Evolutionary conservation across 2,797 vertebrate species (phyloP), one percentile per base, ranked within the genome.

Genomic region (Rhynchotus rufescens): DNA sequence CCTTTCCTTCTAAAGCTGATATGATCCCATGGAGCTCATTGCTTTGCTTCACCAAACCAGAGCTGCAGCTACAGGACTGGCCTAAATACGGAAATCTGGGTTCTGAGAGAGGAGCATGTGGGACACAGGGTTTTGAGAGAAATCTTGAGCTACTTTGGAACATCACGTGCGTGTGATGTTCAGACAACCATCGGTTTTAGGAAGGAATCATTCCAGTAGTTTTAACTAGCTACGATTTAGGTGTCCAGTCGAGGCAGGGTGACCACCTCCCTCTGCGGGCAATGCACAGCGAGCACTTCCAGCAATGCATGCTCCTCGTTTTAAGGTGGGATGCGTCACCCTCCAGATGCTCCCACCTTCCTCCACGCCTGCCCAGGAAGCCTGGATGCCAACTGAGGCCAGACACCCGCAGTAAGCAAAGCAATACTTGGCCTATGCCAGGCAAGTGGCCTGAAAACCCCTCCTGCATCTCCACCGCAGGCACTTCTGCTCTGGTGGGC

Each of bases 271-370:
- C 26, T 72, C 72, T 8, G 10, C 34, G 34, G 38, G 49, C 56
- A 73, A 73, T 26, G 45, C 94, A 92, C 80, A 66, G 75, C 5
- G 23, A 92, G 11, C 32, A 44, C 23, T 78, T 92, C 45, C 59
- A 79, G 40, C 14, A 75, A 49, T 59, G 54, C 8, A 26, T 1
- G 4, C 15, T 78, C 22, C 62, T 91, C 79, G 66, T 57, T 1
- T 1, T 76, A 66, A 87, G 45, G n/a, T 51, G 34, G 64, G 67
- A 75, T 26, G 16, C 62, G 62, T 2, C 0, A 0, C 59, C 51
- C 30, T 56, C 45, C 0, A 0, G 51, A 87, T 16, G 56, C 72
- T 86, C 40, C 25, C 2, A 15, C 61, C 57, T 61, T 65, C 76
- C 54, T 38, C 74, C 36, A 40, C 2, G 36, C 2, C 44, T 38